Evolutionary conservation across 2,888 invertebrate genomes (phyloP).

Genomic region (Pelosia muscerda): DNA sequence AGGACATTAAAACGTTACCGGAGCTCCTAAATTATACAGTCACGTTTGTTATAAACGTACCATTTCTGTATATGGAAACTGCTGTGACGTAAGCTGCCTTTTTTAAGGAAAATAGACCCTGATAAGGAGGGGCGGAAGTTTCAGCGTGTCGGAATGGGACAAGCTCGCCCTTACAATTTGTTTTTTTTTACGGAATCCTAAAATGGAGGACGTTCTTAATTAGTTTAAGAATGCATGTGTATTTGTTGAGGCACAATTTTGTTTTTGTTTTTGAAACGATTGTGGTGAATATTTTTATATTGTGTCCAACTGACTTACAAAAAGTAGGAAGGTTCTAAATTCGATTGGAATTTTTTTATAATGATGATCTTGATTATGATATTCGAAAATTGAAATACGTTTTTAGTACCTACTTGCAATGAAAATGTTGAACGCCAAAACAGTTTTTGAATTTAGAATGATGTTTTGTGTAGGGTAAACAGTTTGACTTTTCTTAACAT

Average conservation of each 20-base stretch:
- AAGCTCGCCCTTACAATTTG: neutral
- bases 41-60: conserved; percentile 28
- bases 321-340: too few species aligned
- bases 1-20: conserved; percentile 1
- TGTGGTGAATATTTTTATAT: neutral
- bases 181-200: neutral
- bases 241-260: neutral
- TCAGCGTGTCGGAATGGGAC: conserved; percentile 14
- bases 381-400: too few species aligned
- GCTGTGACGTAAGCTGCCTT: conserved; percentile 39
- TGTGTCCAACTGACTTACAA: neutral
- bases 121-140: conserved; percentile 37
- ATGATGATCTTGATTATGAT: too few species aligned
- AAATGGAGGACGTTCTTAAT: neutral
- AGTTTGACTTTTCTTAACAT: too few species aligned
- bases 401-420: too few species aligned
- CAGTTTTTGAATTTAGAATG: too few species aligned
- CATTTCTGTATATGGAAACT: conserved; percentile 24
- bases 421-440: too few species aligned
- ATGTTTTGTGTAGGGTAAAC: too few species aligned
- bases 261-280: neutral
- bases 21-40: conserved; percentile 16
- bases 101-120: conserved; percentile 35
- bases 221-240: neutral
- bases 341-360: too few species aligned